phyloP scores from a whole-genome alignment of 2,113 vertebrate genomes.

The Pterocles gutturalis region DNA sequence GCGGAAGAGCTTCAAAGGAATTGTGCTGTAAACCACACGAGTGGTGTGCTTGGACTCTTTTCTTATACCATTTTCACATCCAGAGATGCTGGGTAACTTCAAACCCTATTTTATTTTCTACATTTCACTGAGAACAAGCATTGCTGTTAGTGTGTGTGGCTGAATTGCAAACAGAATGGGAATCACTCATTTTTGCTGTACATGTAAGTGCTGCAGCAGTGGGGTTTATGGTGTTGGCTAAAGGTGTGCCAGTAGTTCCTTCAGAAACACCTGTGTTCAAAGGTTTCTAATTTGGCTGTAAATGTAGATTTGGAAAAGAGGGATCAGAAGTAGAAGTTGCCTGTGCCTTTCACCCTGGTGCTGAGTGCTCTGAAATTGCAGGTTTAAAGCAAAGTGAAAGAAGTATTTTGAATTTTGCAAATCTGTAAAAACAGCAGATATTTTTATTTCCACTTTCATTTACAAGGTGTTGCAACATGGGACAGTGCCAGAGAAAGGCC shows the following conservation, averaged over 20 bases:
- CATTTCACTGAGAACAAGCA: neutral
- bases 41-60: neutral
- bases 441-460: neutral
- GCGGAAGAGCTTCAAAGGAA: slow-evolving; percentile 35
- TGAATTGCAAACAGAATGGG: neutral
- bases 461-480: neutral
- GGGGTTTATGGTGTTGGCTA: neutral
- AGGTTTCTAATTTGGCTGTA: neutral
- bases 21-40: neutral
- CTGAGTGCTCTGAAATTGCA: neutral
- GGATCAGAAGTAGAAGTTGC: neutral
- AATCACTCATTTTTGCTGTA: neutral
- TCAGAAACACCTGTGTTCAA: neutral
- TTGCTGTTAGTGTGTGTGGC: neutral
- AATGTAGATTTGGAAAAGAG: neutral
- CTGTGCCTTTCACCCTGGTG: neutral
- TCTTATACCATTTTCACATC: neutral
- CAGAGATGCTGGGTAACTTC: neutral
- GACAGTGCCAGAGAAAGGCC: neutral
- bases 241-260: neutral
- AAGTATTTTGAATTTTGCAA: neutral
- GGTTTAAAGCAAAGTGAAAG: neutral
- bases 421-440: neutral
- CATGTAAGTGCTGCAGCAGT: neutral
- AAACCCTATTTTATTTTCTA: neutral